These are phyloP conservation scores for Anoplopoma fimbria DNA, from an alignment of 2,113 vertebrate species.

Conservation along the genomic window DNA sequence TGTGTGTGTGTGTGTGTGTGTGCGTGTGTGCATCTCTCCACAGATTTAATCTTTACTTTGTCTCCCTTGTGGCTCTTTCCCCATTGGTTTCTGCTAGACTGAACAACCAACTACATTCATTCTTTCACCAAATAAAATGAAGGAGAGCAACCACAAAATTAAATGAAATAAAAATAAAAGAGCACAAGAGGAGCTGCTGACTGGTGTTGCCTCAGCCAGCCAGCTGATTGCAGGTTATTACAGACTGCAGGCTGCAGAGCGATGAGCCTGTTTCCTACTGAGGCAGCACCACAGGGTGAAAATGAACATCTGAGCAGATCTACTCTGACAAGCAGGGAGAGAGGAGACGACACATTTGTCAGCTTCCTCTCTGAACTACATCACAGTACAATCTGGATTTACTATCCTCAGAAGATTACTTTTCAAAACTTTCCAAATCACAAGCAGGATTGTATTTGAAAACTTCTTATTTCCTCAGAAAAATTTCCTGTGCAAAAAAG, in stretches of 20 bases:
- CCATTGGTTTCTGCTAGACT: background rate
- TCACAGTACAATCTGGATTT: conserved; percentile 18
- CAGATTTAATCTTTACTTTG: conserved; percentile 19
- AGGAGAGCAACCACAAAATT: conserved; percentile 28
- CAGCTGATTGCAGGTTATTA: conserved; percentile 52
- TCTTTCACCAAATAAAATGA: conserved; percentile 17
- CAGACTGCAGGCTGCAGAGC: conserved; percentile 50
- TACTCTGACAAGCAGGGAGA: conserved; percentile 32
- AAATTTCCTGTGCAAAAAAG: background rate
- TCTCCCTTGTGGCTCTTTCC: background rate
- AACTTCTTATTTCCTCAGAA: background rate
- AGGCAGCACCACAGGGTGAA: background rate
- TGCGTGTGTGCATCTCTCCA: background rate
- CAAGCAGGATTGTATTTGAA: background rate
- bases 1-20: conserved; percentile 20
- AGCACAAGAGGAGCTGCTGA: conserved; percentile 59
- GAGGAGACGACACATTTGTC: conserved; percentile 5
- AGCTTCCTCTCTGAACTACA: conserved; percentile 25
- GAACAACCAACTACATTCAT: conserved; percentile 40
- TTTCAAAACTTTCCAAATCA: conserved; percentile 17
- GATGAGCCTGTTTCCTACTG: conserved; percentile 19
- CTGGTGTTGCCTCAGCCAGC: conserved; percentile 42
- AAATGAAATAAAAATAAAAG: conserved; percentile 37
- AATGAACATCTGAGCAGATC: conserved; percentile 48
- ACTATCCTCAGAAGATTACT: conserved; percentile 7